These are phyloP conservation scores for Oreochromis niloticus DNA, from an alignment of 2,113 vertebrate genomes.

Conservation along the genomic window DNA sequence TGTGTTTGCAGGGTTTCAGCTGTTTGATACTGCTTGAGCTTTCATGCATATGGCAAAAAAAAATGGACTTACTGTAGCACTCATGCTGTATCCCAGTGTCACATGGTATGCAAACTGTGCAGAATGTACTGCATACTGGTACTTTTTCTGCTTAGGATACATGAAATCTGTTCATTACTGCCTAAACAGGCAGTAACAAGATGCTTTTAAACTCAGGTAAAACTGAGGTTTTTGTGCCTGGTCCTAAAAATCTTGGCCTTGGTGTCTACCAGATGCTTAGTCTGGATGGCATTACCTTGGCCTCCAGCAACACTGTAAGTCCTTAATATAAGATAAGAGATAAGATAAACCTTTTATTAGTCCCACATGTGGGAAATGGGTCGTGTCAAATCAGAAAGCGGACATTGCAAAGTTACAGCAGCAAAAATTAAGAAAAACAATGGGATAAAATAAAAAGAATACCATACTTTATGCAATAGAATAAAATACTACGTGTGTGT, in stretches of 20 bases:
- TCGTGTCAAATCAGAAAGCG: not conserved
- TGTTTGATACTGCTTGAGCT: not conserved
- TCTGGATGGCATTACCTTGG: not conserved
- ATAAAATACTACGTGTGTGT: not conserved
- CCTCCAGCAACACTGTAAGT: not conserved
- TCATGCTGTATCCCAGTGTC: not conserved
- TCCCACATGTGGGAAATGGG: not conserved
- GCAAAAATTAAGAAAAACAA: not conserved
- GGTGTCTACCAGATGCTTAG: not conserved
- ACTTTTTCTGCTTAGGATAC: not conserved
- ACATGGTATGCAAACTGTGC: not conserved
- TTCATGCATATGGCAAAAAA: not conserved
- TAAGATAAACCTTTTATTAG: fast-evolving
- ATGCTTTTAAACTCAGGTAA: fast-evolving
- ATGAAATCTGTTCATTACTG: not conserved
- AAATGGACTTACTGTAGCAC: not conserved
- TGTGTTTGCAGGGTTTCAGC: not conserved
- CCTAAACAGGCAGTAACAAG: not conserved
- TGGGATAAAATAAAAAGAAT: not conserved
- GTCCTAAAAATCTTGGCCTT: fast-evolving
- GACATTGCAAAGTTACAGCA: not conserved
- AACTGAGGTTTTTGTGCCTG: not conserved
- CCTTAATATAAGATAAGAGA: not conserved
- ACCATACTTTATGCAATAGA: not conserved
- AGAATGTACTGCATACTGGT: fast-evolving